A percentile compares a stretch with the other conserved stretches of the same genome.
These are phyloP conservation scores for Malurus cyaneus DNA, from an alignment of 2,113 vertebrate genomes.

Conservation along the genomic window DNA sequence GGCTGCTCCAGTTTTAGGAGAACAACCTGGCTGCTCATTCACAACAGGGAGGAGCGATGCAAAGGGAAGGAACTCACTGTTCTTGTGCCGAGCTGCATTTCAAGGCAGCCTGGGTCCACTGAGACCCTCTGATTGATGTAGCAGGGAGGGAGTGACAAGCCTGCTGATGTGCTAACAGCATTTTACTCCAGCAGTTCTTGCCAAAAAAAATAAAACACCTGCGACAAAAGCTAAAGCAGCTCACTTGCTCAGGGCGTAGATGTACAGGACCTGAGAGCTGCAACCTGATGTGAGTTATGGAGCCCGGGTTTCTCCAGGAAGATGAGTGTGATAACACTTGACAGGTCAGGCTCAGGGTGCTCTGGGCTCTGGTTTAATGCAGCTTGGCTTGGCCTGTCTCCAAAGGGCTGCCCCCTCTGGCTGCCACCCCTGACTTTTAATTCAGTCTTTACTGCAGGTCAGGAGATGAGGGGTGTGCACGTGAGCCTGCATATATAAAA, in stretches of 20 bases:
- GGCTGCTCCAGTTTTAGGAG: background rate
- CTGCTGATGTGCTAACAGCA: conserved; percentile 44
- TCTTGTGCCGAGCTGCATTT: background rate
- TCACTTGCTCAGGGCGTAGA: background rate
- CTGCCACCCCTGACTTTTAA: conserved; percentile 19
- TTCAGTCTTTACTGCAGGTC: conserved; percentile 50
- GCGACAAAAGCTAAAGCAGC: background rate
- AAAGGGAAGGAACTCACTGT: background rate
- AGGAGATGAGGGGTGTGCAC: background rate
- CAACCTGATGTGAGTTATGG: conserved; percentile 21
- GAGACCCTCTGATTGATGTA: conserved; percentile 54
- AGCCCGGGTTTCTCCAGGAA: background rate
- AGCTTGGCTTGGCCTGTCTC: background rate
- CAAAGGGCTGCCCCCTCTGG: conserved; percentile 25
- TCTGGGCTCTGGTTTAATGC: conserved; percentile 1
- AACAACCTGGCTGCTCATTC: background rate
- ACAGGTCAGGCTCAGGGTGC: background rate
- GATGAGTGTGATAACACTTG: background rate
- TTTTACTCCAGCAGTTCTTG: conserved; percentile 22
- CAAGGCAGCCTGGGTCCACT: background rate
- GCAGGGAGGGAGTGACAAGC: conserved; percentile 37
- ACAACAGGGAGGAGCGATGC: fast-evolving
- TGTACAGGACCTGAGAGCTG: background rate
- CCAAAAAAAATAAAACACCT: conserved; percentile 38
- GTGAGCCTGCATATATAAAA: background rate